These are phyloP conservation scores for Zaprionus nigranus DNA, from an alignment of 1,140 invertebrate species.

Conservation along the genomic window DNA sequence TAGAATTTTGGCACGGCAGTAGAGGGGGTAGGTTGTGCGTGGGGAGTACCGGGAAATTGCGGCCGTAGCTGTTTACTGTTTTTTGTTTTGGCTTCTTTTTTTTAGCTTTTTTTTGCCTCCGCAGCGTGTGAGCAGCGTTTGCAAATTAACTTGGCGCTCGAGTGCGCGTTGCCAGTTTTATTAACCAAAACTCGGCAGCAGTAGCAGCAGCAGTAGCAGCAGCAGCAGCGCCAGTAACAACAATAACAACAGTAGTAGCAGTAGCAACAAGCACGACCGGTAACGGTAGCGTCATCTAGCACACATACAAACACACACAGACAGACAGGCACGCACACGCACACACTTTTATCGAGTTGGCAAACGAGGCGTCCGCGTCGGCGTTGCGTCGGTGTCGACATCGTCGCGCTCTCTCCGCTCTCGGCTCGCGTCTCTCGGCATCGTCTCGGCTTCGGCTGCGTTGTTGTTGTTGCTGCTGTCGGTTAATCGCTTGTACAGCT, in stretches of 20 bases:
- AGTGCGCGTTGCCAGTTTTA: constrained; percentile 81
- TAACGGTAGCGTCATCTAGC: constrained; percentile 72
- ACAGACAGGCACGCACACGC: neutral
- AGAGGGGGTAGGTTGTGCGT: neutral
- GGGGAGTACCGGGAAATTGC: constrained; percentile 6
- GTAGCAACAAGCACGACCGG: constrained; percentile 54
- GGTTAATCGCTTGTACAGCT: constrained; percentile 10
- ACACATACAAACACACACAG: constrained; percentile 3
- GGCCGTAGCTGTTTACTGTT: constrained; percentile 24
- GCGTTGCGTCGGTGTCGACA: constrained; percentile 32
- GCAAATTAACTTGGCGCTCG: constrained; percentile 83
- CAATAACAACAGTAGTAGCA: constrained; percentile 15
- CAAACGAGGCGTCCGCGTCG: constrained; percentile 63
- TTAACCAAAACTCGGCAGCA: constrained; percentile 78
- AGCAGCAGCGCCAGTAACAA: constrained; percentile 26
- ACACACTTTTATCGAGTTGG: constrained; percentile 76
- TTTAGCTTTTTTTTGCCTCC: constrained; percentile 60
- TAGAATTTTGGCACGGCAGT: neutral
- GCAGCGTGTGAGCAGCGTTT: constrained; percentile 74
- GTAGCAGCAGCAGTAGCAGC: constrained; percentile 17
- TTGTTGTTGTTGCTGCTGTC: constrained; percentile 22
- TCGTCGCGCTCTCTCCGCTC: constrained; percentile 3
- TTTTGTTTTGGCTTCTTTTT: constrained; percentile 47
- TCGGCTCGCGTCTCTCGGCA: constrained; percentile 2
- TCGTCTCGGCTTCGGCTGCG: constrained; percentile 36